Evolutionary conservation across 2,888 invertebrate species (phyloP).

Genomic region (Apamea anceps): DNA sequence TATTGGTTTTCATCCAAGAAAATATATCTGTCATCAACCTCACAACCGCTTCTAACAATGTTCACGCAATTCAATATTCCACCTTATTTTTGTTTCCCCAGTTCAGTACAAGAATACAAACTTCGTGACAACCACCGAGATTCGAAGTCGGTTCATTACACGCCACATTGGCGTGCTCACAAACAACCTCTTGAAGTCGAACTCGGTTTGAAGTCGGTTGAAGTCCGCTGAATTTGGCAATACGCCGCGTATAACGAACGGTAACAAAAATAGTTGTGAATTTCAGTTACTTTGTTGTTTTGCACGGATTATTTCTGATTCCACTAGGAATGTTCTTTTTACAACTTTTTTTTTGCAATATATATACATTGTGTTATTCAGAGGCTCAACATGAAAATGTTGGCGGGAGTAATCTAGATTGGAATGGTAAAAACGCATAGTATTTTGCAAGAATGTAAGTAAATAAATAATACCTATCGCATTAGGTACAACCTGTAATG

Average conservation of each 20-base stretch:
- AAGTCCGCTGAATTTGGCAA: constrained; percentile 57
- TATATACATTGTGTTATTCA: background rate
- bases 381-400: background rate
- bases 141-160: constrained; percentile 52
- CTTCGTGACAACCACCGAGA: constrained; percentile 34
- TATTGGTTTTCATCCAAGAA: background rate
- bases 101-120: constrained; percentile 31
- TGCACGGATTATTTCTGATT: constrained; percentile 7
- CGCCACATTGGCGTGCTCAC: constrained; percentile 52
- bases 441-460: background rate
- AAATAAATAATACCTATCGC: background rate
- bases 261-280: constrained; percentile 36
- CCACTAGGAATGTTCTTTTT: background rate
- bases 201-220: constrained; percentile 38
- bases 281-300: constrained; percentile 40
- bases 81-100: background rate
- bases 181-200: constrained; percentile 59
- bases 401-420: background rate
- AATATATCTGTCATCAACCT: background rate
- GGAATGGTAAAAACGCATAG: background rate
- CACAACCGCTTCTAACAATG: background rate
- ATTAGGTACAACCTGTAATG: no score
- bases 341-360: background rate
- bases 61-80: constrained; percentile 6
- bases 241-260: constrained; percentile 55